Conservation (phyloP, 1,140 invertebrate genomes). For the Drosophila virilis region DNA sequence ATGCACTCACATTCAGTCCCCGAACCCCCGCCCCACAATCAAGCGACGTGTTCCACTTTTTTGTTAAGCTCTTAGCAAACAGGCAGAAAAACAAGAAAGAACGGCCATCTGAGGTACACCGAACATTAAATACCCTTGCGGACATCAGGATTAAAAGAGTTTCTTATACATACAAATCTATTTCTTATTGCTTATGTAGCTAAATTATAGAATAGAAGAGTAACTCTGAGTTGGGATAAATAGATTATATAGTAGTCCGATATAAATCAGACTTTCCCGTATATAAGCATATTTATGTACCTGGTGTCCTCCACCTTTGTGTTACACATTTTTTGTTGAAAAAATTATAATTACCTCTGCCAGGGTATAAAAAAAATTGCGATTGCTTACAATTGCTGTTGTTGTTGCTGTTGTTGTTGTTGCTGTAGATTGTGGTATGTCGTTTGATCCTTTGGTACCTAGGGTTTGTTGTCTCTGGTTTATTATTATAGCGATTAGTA, state of each 20-base stretch:
- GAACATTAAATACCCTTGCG: not conserved
- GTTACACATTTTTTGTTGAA: too few species aligned
- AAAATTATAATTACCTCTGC: too few species aligned
- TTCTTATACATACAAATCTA: too few species aligned
- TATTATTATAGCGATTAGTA: constrained; percentile 42
- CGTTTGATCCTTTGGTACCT: constrained; percentile 17
- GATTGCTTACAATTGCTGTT: constrained; percentile 14
- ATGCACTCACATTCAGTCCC: not conserved
- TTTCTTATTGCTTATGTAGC: too few species aligned
- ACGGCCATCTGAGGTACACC: not conserved
- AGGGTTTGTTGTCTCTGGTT: constrained; percentile 32
- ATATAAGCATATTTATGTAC: too few species aligned
- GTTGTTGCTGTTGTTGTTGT: constrained; percentile 3
- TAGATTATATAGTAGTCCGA: too few species aligned
- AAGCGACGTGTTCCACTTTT: not conserved
- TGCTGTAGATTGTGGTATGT: constrained; percentile 12
- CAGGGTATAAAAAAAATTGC: constrained; percentile 2
- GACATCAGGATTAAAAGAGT: not conserved
- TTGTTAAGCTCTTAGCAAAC: constrained; percentile 2
- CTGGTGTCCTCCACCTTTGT: too few species aligned
- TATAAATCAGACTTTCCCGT: too few species aligned
- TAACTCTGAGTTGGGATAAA: too few species aligned
- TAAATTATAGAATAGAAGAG: too few species aligned
- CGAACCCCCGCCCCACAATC: not conserved
- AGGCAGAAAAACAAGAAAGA: not conserved